Evolutionary conservation across 2,113 vertebrate genomes (phyloP).

Genomic region (Sprattus sprattus): DNA sequence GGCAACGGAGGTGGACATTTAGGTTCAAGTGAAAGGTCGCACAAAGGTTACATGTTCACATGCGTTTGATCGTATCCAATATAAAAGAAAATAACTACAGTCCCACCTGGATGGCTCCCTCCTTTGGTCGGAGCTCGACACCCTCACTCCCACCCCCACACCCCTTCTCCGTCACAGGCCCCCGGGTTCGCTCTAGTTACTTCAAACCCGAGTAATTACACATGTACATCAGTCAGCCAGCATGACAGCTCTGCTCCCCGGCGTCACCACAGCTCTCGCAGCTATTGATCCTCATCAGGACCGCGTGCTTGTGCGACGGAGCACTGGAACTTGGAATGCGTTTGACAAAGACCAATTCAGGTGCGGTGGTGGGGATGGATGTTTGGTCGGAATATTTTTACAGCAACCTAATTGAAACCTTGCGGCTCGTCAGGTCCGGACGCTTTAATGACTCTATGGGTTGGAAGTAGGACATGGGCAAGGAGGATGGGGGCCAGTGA

Average conservation of each 20-base stretch:
- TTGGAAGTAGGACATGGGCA: conserved; percentile 62
- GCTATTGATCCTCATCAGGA: background rate
- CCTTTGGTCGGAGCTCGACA: background rate
- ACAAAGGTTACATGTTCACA: conserved; percentile 33
- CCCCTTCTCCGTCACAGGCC: background rate
- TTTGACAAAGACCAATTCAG: background rate
- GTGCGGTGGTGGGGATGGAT: background rate
- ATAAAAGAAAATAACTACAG: conserved; percentile 11
- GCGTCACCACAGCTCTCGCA: background rate
- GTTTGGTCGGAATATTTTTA: conserved; percentile 32
- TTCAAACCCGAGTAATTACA: background rate
- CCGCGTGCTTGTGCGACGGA: background rate
- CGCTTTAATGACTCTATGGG: conserved; percentile 39
- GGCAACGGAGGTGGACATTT: conserved; percentile 30
- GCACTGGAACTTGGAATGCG: background rate
- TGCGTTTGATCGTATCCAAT: conserved; percentile 30
- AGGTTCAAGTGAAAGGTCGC: conserved; percentile 21
- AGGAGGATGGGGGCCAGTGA: conserved; percentile 53
- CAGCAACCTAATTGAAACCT: conserved; percentile 41
- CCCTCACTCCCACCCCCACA: background rate
- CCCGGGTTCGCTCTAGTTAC: background rate
- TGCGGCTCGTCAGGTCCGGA: conserved; percentile 9
- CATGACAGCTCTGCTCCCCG: background rate
- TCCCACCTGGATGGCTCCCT: conserved; percentile 24
- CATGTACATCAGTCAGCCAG: background rate